Evolutionary conservation across 1,140 invertebrate species (phyloP), one percentile per base, ranked within the genome.

Genomic region (Tetramorium alpestre): DNA sequence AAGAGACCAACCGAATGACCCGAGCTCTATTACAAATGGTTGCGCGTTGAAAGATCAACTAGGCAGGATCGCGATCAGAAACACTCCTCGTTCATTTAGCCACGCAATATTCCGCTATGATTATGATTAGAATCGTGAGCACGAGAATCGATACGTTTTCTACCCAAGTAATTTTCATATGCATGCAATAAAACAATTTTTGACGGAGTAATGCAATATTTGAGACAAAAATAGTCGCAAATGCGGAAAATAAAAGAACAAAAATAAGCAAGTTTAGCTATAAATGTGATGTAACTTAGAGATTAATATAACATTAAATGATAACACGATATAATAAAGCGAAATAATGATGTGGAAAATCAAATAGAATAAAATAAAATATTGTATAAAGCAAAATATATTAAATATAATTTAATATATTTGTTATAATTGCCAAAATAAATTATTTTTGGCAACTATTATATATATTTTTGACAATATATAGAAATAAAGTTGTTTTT

Each of bases 71-170:
- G 72, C 85, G 47, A 60, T 8, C 65, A 16, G 54, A 44, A 77
- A 85, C 67, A 49, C 16, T 67, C 51, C 28, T 77, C 58, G 77
- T 13, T n/a, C 22, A 54, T 80, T 81, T 41, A n/a, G n/a, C 22
- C 22, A n/a, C 18, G 44, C 72, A 82, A 86, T 70, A 81, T 88
- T 85, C 54, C 33, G 44, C 49, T 58, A 25, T 54, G 73, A 90
- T 91, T 64, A 65, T 65, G 91, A 93, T 92, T 92, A 91, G 76
- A 89, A 82, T 88, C 87, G 62, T 82, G 91, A 92, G 87, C 90
- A 84, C 80, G 75, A 92, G 82, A 92, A 89, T 89, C 88, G 77
- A 89, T 77, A 54, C 10, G 18, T 38, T 18, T 38, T 28, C 13
- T 7, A 5, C 28, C 16, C n/a, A 3, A 38, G 5, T 18, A 13